Evolutionary conservation across 37 sponge, comb jelly and placozoan genomes (phyloP), one percentile per base, ranked within the genome.

Genomic region (Cliona cf. orientalis): DNA sequence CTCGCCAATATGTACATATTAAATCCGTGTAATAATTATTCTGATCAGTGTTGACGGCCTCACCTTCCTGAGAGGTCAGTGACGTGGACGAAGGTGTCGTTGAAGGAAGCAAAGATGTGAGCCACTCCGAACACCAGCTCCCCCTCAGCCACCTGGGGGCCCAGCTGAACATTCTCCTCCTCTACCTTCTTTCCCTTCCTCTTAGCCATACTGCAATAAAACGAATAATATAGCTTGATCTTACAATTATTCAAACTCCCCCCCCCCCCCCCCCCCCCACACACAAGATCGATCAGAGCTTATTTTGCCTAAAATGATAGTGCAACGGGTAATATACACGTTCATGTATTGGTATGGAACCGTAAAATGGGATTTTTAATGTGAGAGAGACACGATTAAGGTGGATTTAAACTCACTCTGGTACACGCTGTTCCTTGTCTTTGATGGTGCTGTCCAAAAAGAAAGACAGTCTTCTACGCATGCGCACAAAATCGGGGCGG

Each of bases 81-180:
- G 37, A 99, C 85, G 72, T 99, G 99, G 0, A 99, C 99, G 75
- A 99, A 99, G 39, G 99, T 99, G 83, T 99, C 99, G 65, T 99
- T 99, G 84, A 99, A 99, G 0, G 97, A 96, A 44, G 99, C 99
- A 83, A 99, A 99, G 21, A 99, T 99, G 92, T 99, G 99, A 46
- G 93, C 95, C 3, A 99, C 99, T 33, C 97, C 99, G 82, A 99
- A 99, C 25, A 99, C 99, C 29, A 90, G 70, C 73, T 99, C 97
- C 7, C 97, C 99, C 39, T 94, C 97, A 4, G 86, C 91, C 39
- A 94, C 99, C 23, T 84, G 85, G 3, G 97, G 97, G 2, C 97
- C 99, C 38, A 99, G 86, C 39, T 87, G 84, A 25, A 97, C 71
- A 68, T 89, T 89, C 80, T 96, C 95, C 62, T 99, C 99, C 72